These are phyloP conservation scores for Sebastolobus alascanus DNA, from an alignment of 2,797 vertebrate species.

Conservation along the genomic window DNA sequence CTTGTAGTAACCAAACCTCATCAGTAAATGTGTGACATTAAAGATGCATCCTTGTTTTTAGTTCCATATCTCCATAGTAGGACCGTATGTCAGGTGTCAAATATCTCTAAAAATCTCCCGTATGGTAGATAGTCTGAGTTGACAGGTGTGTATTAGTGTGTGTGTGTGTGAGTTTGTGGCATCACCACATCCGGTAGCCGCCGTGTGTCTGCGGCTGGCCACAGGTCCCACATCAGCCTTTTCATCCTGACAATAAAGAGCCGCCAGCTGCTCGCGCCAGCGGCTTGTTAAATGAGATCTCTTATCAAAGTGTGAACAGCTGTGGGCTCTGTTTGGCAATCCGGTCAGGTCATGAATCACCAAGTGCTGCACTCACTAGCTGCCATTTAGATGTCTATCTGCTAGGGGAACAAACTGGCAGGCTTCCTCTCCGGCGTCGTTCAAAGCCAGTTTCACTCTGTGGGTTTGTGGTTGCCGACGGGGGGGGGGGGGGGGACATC, in stretches of 20 bases:
- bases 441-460: slow-evolving; percentile 28
- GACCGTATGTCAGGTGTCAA: not conserved
- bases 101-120: not conserved
- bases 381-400: slow-evolving; percentile 34
- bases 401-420: slow-evolving; percentile 1
- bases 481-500: not conserved
- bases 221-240: slow-evolving; percentile 46
- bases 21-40: not conserved
- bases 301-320: slow-evolving; percentile 71
- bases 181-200: not conserved
- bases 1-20: not conserved
- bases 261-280: slow-evolving; percentile 57
- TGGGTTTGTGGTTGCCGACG: not conserved
- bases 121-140: not conserved
- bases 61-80: not conserved
- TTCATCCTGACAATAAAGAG: slow-evolving; percentile 59
- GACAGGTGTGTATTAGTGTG: slow-evolving; percentile 10
- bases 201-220: not conserved
- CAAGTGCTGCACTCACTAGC: slow-evolving; percentile 40
- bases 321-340: slow-evolving; percentile 56
- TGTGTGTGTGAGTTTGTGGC: not conserved
- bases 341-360: slow-evolving; percentile 57
- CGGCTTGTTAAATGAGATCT: slow-evolving; percentile 68
- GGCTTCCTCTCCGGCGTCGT: not conserved
- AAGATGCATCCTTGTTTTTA: not conserved